Evolutionary conservation across 1,140 invertebrate species (phyloP), one percentile per base, ranked within the genome.

Genomic region (Calephelis nemesis): DNA sequence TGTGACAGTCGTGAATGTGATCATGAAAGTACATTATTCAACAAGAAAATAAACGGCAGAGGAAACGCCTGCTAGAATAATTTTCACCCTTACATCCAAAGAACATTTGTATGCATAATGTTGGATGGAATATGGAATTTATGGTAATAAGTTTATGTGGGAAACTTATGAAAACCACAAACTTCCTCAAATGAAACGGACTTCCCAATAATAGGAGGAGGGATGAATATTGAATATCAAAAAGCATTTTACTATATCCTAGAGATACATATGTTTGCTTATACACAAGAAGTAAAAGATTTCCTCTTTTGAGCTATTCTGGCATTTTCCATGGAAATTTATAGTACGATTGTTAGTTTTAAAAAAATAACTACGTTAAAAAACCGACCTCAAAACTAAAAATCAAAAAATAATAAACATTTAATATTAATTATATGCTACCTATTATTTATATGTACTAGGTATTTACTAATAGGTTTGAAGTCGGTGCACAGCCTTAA

Each of bases 1-100:
- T 72, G 70, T 68, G 74, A 68, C 77, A 74, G 74, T 83, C 78
- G 84, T 83, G 81, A 72, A 76, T 77, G 70, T 80, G 69, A 65
- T 78, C 79, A 85, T 91, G 83, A 83, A 88, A 87, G 85, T 91
- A 84, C 85, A 92, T 89, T 87, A 87, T 91, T 91, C 88, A 91
- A 90, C 85, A 90, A 81, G 77, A 81, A 70, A 75, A 92, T 89
- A 87, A 90, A 88, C 72, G 82, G 84, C 81, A 79, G 75, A 82
- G 69, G 72, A 78, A 89, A 88, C 82, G 85, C 87, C 87, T 86
- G 90, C 86, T 85, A 83, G 90, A 83, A 92, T 92, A 90, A 91
- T 90, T 91, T 82, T 84, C 78, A 77, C 78, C 74, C 74, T 73
- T 84, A 86, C 82, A 83, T 78, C 79, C 75, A 79, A 81, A 78